Evolutionary conservation across 2,797 vertebrate species (phyloP), one percentile per base, ranked within the genome.

Genomic region (Myiothlypis chrysogaster): DNA sequence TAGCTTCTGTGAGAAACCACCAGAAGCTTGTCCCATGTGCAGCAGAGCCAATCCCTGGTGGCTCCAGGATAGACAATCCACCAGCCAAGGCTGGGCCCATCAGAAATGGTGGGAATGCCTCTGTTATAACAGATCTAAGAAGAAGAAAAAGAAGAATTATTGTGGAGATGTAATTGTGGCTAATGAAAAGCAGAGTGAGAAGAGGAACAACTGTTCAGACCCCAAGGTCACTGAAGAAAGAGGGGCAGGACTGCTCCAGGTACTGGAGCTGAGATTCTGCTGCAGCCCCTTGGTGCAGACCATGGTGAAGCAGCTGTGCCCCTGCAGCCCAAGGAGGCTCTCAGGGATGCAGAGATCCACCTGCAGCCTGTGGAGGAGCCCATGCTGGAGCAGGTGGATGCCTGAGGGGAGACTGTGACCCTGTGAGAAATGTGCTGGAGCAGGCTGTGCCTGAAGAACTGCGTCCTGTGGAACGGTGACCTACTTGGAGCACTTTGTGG

Each of bases 31-130:
- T 18, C 20, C 6, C 10, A 4, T 11, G 18, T 23, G 30, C 3
- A 3, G 25, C 28, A 46, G 22, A 59, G 23, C 35, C 28, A 34
- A 3, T 44, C 4, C 24, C n/a, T 7, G 18, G 5, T 15, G 10
- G 9, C 28, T 70, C 17, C 64, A 64, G 41, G 39, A 21, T 22
- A 23, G 10, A 34, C 0, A 0, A 27, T 22, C n/a, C 10, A 6
- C 39, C 4, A 2, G 30, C n/a, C 57, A 77, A 52, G 24, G 15
- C 18, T 17, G 18, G 46, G 39, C 22, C 18, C 55, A 10, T 32
- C 14, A 53, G 30, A 39, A 71, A 59, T 35, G 3, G 15, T 52
- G 15, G 25, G 5, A 41, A 41, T 0, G 0, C 24, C 5, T 34
- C 39, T 71, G 44, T 4, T 3, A 8, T 22, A 77, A 52, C 30